phyloP scores from a whole-genome alignment of 1,140 invertebrate genomes.

The Geopemphigus sp. region DNA sequence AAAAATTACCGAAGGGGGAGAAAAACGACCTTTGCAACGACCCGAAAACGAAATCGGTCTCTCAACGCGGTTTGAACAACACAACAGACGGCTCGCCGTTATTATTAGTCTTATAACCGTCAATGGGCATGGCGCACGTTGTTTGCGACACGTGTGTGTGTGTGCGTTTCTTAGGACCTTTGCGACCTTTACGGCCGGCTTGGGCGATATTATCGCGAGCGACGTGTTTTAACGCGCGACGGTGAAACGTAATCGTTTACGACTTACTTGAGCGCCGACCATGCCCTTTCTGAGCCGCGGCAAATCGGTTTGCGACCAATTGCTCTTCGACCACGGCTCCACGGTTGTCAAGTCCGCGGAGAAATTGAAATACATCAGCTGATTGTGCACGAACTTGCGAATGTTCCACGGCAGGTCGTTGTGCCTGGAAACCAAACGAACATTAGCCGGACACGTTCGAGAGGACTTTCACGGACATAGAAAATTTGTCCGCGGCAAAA shows the following conservation, averaged over 20 bases:
- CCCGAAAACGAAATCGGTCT: not conserved
- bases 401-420: conserved; percentile 91
- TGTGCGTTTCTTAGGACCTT: too few species aligned
- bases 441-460: not conserved
- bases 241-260: too few species aligned
- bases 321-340: conserved; percentile 75
- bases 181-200: too few species aligned
- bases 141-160: too few species aligned
- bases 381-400: conserved; percentile 81
- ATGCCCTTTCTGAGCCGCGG: conserved; percentile 73
- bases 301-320: conserved; percentile 87
- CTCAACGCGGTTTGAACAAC: not conserved
- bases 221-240: too few species aligned
- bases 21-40: not conserved
- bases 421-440: conserved; percentile 63
- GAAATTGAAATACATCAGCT: conserved; percentile 75
- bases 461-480: too few species aligned
- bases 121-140: too few species aligned
- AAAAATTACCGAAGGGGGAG: not conserved
- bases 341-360: conserved; percentile 70
- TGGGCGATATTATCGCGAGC: too few species aligned
- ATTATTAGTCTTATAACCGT: too few species aligned
- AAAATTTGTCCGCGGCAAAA: too few species aligned
- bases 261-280: conserved; percentile 79
- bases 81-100: not conserved